phyloP scores from a whole-genome alignment of 2,113 vertebrate genomes.

The Oplegnathus fasciatus region DNA sequence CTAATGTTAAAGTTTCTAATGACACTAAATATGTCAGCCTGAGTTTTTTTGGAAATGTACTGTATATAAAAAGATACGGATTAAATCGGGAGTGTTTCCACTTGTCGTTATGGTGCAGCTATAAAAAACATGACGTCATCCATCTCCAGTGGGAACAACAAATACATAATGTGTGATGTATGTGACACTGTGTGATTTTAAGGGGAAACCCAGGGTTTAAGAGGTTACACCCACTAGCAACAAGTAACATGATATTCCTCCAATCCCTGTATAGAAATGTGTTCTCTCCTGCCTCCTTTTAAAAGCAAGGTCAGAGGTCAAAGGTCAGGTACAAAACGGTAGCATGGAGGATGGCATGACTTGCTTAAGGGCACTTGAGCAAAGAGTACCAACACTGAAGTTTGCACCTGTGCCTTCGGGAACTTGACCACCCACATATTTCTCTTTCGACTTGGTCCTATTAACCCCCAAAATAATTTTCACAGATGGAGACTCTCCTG shows the following conservation, averaged over 20 bases:
- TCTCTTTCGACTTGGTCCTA: background rate
- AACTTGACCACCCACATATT: conserved; percentile 4
- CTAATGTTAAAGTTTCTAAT: too few relatives aligned
- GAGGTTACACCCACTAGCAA: background rate
- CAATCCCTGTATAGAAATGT: background rate
- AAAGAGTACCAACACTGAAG: background rate
- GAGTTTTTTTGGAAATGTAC: too few relatives aligned
- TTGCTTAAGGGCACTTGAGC: background rate
- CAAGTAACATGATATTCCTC: conserved; percentile 4
- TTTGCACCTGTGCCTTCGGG: background rate
- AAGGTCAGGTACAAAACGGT: conserved; percentile 1
- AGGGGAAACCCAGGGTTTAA: background rate
- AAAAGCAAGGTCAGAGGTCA: conserved; percentile 25
- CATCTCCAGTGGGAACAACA: background rate
- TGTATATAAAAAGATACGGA: background rate
- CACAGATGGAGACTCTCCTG: background rate
- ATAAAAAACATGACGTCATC: background rate
- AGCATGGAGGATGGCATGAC: background rate
- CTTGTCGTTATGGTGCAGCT: background rate
- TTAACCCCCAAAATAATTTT: background rate
- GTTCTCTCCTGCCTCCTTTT: background rate
- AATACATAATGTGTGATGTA: too few relatives aligned
- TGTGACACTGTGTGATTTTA: background rate
- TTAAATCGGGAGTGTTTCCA: background rate
- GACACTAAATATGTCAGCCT: too few relatives aligned